Percentiles rank a stretch among this genome's conserved stretches.
phyloP scores from a whole-genome alignment of 2,888 invertebrate species.

The Melanophora roralis region DNA sequence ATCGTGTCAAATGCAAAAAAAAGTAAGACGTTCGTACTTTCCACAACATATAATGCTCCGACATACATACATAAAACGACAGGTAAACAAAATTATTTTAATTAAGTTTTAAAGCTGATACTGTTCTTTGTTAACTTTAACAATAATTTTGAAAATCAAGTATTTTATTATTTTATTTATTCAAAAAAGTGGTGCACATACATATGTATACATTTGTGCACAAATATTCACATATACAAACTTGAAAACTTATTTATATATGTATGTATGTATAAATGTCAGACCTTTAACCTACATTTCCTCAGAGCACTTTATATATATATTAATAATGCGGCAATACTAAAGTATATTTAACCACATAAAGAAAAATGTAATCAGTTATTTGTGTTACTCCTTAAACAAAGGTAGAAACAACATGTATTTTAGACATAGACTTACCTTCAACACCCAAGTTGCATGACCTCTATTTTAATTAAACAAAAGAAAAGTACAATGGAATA shows the following conservation, averaged over 20 bases:
- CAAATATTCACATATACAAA: not conserved
- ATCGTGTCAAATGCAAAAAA: no score
- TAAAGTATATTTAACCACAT: not conserved
- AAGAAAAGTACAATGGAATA: not conserved
- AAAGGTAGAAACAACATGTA: not conserved
- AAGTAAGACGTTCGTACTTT: no score
- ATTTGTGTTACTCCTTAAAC: not conserved
- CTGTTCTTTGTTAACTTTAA: no score
- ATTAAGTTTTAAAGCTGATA: no score
- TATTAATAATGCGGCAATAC: not conserved
- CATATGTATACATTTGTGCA: no score
- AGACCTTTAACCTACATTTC: conserved; percentile 1
- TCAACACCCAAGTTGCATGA: not conserved
- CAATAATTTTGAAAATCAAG: no score
- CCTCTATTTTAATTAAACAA: not conserved
- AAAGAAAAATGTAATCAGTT: not conserved
- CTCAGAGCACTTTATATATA: not conserved
- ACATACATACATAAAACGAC: no score
- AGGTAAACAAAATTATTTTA: no score
- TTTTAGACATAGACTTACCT: not conserved
- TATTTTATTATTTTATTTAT: no score
- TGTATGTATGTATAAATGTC: not conserved
- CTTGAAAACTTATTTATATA: no score
- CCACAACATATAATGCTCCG: no score
- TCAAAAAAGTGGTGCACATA: no score